Evolutionary conservation across 2,113 vertebrate species (phyloP).

Genomic region (Butorides virescens): DNA sequence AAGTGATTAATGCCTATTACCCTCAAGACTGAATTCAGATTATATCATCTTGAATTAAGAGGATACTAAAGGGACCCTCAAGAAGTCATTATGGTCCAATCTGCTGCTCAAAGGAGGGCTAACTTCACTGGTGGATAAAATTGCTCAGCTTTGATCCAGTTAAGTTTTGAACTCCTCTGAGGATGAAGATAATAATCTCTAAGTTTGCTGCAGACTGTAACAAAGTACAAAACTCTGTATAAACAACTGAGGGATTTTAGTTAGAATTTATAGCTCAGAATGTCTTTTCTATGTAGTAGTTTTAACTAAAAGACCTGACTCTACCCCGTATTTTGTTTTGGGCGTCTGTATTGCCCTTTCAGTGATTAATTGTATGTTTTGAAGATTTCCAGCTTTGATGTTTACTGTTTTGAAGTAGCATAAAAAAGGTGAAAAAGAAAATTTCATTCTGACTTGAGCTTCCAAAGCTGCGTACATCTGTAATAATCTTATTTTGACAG

Average conservation of each 20-base stretch:
- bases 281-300: not conserved
- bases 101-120: not conserved
- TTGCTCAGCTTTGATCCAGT: not conserved
- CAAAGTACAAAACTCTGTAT: not conserved
- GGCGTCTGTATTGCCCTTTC: not conserved
- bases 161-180: not conserved
- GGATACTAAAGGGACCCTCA: not conserved
- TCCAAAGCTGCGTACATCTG: not conserved
- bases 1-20: not conserved
- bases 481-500: not conserved
- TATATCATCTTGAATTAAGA: not conserved
- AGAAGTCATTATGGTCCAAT: not conserved
- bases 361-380: not conserved
- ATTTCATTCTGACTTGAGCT: not conserved
- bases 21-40: not conserved
- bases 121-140: not conserved
- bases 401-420: not conserved
- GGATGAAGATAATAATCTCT: not conserved
- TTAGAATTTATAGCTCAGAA: not conserved
- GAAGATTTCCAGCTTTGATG: not conserved
- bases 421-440: not conserved
- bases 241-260: not conserved
- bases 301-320: not conserved
- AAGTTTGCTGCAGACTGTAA: not conserved
- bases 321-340: not conserved